Evolutionary conservation across 2,888 invertebrate species (phyloP), one percentile per base, ranked within the genome.

Genomic region (Andrena hattorfiana): DNA sequence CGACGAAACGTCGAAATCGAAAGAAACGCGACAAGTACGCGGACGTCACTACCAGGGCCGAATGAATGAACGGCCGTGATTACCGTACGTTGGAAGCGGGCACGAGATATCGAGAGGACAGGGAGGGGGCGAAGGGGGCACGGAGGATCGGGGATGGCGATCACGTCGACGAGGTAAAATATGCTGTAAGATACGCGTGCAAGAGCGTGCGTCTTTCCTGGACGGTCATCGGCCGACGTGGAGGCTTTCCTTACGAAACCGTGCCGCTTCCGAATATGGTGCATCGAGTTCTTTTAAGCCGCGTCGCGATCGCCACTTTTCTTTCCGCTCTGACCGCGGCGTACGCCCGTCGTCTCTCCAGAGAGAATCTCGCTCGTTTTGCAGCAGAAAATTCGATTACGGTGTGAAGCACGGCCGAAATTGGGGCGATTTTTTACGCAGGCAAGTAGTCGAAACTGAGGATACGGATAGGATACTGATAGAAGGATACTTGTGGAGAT

Each of bases 201-300:
- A 74, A 85, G 87, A 84, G 68, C 77, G 82, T 79, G 77, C 74
- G 77, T 82, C 77, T 74, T 80, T 79, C 80, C 84, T 74, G 73
- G 56, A 66, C 75, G 56, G 62, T 68, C 66, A 67, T 78, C 74
- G 78, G 77, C 70, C 79, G 63, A 69, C 81, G 74, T 74, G 67
- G 51, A 78, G 23, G 80, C 72, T 86, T 85, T 81, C 84, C 87
- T 85, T 84, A 86, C 86, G 82, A 85, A 88, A 84, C 85, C 83
- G 85, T 79, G 76, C 56, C 87, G 85, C 85, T 88, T 83, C 91
- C 89, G 86, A 91, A 91, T 91, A 90, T 89, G 90, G 91, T 77
- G 85, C 83, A 85, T 68, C 89, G 75, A 83, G 87, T 87, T 89
- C 89, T 87, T 87, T 81, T 56, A 26, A 59, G 23, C 59, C 42